Conservation (phyloP, 2,797 vertebrate species). For the Gadopsis bispinosus region DNA sequence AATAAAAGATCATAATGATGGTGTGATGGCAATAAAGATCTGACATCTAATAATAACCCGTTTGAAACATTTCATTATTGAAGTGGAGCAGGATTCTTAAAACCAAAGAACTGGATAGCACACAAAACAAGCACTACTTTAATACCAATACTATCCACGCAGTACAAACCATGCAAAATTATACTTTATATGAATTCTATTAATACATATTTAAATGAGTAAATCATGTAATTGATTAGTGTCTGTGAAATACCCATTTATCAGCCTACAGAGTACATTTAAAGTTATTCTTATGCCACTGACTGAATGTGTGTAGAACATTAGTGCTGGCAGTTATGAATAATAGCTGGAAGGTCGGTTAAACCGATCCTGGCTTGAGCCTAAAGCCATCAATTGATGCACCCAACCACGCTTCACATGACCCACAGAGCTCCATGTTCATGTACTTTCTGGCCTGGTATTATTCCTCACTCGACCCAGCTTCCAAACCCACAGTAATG, state of each 20-base stretch:
- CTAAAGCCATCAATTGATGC: slow-evolving; percentile 11
- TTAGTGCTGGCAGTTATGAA: slow-evolving; percentile 22
- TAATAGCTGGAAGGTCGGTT: slow-evolving; percentile 3
- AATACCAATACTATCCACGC: background rate
- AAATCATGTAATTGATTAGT: slow-evolving; percentile 33
- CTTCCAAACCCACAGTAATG: background rate
- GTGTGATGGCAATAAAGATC: background rate
- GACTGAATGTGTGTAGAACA: slow-evolving; percentile 6
- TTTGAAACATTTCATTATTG: background rate
- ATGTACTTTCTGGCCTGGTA: background rate
- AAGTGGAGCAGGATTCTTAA: background rate
- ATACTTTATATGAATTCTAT: no score
- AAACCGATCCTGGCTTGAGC: background rate
- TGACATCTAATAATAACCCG: slow-evolving; percentile 4
- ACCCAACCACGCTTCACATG: background rate
- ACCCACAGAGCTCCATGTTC: background rate
- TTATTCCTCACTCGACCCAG: background rate
- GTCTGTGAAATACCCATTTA: slow-evolving; percentile 17
- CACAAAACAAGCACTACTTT: background rate
- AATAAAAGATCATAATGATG: slow-evolving; percentile 21
- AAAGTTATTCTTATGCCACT: slow-evolving; percentile 13
- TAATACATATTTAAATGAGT: slow-evolving; percentile 13
- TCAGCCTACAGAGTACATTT: slow-evolving; percentile 29
- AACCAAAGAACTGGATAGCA: background rate
- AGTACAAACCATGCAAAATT: background rate